Percentiles rank a stretch among this genome's conserved stretches.
Evolutionary conservation across 2,888 invertebrate species (phyloP).

Genomic region (Limenitis camilla): DNA sequence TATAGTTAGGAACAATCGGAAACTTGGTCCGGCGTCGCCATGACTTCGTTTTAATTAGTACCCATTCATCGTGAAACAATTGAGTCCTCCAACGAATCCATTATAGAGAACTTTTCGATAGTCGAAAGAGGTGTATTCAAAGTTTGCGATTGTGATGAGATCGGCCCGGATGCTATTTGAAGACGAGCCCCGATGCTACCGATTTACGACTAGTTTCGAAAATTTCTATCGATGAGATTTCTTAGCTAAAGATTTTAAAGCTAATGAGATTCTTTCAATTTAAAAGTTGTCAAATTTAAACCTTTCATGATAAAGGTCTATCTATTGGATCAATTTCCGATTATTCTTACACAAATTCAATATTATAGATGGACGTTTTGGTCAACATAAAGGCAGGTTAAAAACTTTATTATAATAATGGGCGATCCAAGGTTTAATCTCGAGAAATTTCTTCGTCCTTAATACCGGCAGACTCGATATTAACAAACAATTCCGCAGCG

Average conservation of each 20-base stretch:
- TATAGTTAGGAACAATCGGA: constrained; percentile 67
- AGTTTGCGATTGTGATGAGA: constrained; percentile 59
- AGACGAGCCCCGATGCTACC: constrained; percentile 35
- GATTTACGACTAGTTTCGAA: constrained; percentile 13
- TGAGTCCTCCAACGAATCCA: constrained; percentile 70
- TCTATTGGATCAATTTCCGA: neutral
- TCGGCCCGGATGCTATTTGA: constrained; percentile 37
- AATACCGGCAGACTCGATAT: constrained; percentile 12
- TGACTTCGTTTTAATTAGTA: constrained; percentile 75
- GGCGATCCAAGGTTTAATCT: neutral
- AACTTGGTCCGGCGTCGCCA: constrained; percentile 65
- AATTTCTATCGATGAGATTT: constrained; percentile 18
- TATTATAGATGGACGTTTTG: neutral
- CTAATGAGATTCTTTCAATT: neutral
- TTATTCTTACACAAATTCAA: neutral
- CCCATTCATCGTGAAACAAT: constrained; percentile 74
- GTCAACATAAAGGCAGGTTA: neutral
- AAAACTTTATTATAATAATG: neutral
- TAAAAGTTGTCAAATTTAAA: neutral
- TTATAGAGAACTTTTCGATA: constrained; percentile 73
- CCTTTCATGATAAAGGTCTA: neutral
- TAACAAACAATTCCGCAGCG: constrained; percentile 18
- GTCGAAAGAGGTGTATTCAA: constrained; percentile 70
- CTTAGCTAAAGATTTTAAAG: constrained; percentile 1
- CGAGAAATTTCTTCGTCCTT: neutral